Base-by-base conservation (phyloP, 1,140 invertebrate genomes). In the Drosophila suzukii region DNA sequence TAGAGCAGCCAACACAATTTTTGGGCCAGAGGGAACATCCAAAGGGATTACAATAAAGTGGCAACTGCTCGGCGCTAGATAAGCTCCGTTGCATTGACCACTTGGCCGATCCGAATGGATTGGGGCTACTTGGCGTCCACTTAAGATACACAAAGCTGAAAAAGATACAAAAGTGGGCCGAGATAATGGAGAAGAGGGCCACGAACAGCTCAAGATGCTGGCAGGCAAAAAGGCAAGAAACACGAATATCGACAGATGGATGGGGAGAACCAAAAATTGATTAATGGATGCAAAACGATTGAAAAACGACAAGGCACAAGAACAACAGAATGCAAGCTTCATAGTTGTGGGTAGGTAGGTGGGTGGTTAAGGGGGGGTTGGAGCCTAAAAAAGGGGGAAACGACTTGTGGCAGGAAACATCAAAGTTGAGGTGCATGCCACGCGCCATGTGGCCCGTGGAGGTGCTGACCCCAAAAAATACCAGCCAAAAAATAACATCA, bases 231-330 rank as follows among this genome's bases (percentile, higher is more conserved):
- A 57, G 38, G 46, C 39, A 34, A 38, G 44, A 27, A 49, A 34
- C 44, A 50, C 20, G 39, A n/a, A 41, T 34, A 46, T 38, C 24
- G 47, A 53, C 39, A 70, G n/a, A 49, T 41, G 58, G 20, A 5
- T 41, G 30, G 15, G 57, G 38, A 59, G 49, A 71, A 66, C 68
- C 58, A 67, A 62, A 83, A 86, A 83, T 90, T 90, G 86, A 90
- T 90, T 90, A 90, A 90, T 90, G 86, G 80, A 90, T 90, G 88
- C 76, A 82, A 82, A 81, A 76, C 89, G 85, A 90, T 90, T 90
- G 84, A 81, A 65, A 61, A 89, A 83, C 68, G 80, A 67, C 85
- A 78, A 72, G 13, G 51, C n/a, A 71, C 36, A 71, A 57, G 17
- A 70, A 55, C 63, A 68, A 51, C 74, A 77, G 67, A 86, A 76